These are phyloP conservation scores for Diogma glabrata DNA, from an alignment of 2,888 invertebrate species.

Conservation along the genomic window DNA sequence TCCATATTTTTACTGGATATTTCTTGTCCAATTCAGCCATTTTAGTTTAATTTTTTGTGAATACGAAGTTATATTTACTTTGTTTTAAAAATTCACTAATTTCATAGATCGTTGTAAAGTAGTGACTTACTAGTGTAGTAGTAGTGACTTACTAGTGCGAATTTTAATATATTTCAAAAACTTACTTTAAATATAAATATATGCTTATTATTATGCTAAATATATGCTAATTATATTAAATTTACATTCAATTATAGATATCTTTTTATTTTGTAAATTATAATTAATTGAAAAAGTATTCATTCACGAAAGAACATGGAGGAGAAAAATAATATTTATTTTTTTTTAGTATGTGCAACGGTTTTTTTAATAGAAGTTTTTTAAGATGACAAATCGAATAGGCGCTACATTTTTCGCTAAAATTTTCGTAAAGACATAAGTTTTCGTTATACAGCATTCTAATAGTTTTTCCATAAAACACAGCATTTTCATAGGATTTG, in stretches of 20 bases:
- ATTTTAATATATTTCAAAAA: too few relatives aligned
- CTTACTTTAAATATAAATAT: too few relatives aligned
- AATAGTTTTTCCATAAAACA: conserved; percentile 1
- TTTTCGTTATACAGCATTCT: neutral
- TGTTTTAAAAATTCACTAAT: neutral
- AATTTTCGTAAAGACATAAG: neutral
- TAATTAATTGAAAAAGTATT: too few relatives aligned
- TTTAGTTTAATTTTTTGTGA: too few relatives aligned
- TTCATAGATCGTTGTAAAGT: neutral
- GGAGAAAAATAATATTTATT: too few relatives aligned
- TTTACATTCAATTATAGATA: too few relatives aligned
- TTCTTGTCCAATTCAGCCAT: neutral
- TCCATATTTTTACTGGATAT: neutral
- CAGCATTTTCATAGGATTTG: neutral
- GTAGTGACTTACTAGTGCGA: neutral
- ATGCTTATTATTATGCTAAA: too few relatives aligned
- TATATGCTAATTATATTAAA: too few relatives aligned
- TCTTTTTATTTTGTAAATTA: too few relatives aligned
- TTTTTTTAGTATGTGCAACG: neutral
- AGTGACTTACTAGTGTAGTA: neutral
- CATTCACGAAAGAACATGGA: too few relatives aligned
- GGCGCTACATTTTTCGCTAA: neutral
- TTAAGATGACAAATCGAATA: neutral
- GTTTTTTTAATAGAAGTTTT: neutral
- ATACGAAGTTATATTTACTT: neutral